Percentiles rank a stretch among this genome's conserved stretches.
These are phyloP conservation scores for Tragulus kanchil DNA, from an alignment of 2,113 vertebrate genomes.

Conservation along the genomic window DNA sequence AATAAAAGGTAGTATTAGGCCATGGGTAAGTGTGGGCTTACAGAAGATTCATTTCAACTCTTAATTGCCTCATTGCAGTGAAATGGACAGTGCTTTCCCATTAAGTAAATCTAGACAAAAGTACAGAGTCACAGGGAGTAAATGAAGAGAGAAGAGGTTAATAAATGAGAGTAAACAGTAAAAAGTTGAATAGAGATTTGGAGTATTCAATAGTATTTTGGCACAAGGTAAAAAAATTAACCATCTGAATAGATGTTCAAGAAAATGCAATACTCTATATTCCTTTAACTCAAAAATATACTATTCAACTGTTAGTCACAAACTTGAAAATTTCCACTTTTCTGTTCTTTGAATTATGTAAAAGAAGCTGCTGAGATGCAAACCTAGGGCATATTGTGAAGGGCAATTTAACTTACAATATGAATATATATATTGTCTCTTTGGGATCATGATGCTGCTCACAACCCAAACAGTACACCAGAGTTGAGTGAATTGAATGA, in stretches of 20 bases:
- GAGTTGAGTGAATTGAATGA: not conserved
- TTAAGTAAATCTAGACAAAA: conserved; percentile 37
- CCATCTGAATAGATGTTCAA: not conserved
- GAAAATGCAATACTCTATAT: not conserved
- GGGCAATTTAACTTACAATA: not conserved
- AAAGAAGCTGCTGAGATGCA: not conserved
- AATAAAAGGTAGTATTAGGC: not conserved
- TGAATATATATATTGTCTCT: not conserved
- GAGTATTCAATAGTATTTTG: not conserved
- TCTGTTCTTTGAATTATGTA: not conserved
- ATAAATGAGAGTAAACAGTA: not conserved
- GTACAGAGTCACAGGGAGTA: not conserved
- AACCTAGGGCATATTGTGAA: not conserved
- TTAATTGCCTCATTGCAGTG: conserved; percentile 4
- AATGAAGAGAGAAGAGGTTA: conserved; percentile 1
- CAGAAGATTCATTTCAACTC: not conserved
- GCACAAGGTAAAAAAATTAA: not conserved
- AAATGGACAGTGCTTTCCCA: not conserved
- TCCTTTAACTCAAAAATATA: conserved; percentile 2
- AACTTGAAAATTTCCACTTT: not conserved
- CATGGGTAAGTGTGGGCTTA: not conserved
- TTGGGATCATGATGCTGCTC: not conserved
- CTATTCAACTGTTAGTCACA: not conserved
- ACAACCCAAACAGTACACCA: not conserved
- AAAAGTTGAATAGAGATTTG: conserved; percentile 8